Conservation (phyloP, 2,797 vertebrate genomes). For the Menidia menidia region DNA sequence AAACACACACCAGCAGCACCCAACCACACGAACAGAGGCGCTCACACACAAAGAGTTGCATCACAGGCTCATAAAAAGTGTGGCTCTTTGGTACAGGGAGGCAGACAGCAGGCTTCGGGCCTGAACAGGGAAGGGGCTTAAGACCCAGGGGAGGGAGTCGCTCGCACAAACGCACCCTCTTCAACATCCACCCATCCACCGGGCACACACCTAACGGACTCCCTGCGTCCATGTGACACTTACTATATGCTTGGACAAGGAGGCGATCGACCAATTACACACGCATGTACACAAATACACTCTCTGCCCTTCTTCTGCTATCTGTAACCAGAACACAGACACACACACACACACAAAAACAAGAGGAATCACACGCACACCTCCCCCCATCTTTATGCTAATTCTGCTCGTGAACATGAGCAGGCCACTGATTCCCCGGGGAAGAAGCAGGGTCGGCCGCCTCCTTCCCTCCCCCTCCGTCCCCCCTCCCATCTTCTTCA, state of each 20-base stretch:
- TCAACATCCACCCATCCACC: conserved; percentile 42
- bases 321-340: conserved; percentile 48
- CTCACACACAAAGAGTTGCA: conserved; percentile 71
- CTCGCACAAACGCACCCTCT: conserved; percentile 32
- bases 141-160: conserved; percentile 73
- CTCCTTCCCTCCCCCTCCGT: conserved; percentile 59
- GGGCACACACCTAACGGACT: conserved; percentile 49
- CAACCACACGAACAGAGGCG: conserved; percentile 37
- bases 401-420: conserved; percentile 81
- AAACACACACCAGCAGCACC: conserved; percentile 49
- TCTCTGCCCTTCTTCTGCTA: conserved; percentile 46
- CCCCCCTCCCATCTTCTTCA: conserved; percentile 41
- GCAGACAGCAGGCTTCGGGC: conserved; percentile 67
- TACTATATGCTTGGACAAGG: conserved; percentile 53
- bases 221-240: conserved; percentile 58
- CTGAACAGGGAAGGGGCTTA: conserved; percentile 70
- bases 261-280: conserved; percentile 54
- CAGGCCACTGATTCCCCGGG: conserved; percentile 82
- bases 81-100: conserved; percentile 59
- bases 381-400: conserved; percentile 80
- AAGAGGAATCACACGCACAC: conserved; percentile 22
- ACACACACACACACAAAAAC: conserved; percentile 33
- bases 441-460: conserved; percentile 75
- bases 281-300: conserved; percentile 50
- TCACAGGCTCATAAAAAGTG: conserved; percentile 73